Base-by-base conservation (phyloP, 2,797 vertebrate genomes). In the Sebastolobus alascanus region DNA sequence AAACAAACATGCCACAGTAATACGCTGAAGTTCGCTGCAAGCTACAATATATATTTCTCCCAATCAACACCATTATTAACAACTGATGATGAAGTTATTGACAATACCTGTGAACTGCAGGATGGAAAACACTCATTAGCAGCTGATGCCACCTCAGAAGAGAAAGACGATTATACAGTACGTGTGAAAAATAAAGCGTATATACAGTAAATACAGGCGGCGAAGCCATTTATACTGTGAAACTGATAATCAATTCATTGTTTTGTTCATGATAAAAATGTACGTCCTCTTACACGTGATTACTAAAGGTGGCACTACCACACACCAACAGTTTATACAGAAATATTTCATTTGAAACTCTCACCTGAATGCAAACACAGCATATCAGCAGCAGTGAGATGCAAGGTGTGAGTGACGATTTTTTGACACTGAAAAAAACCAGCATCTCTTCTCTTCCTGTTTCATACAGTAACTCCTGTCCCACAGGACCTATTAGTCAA, bases 401-500 rank as follows among this genome's bases (percentile, higher is more conserved):
- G 43, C 27, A 37, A 85, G 84, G 84, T 87, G 83, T 82, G 73
- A 84, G 52, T 66, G 87, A 82, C 73, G 77, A 60, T 82, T 88
- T 68, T 52, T 50, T 78, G 74, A 38, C 54, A 16, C 67, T 55
- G 66, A 31, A 72, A 59, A 83, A 73, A 91, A 68, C 22, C 59
- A 60, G 38, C 84, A 70, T 46, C 81, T 13, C 25, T 43, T 52
- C 79, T 50, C 71, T 83, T 84, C 80, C 80, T 83, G 73, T 84
- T 86, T 78, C 40, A 77, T 68, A 68, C 61, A 16, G 55, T 27
- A 38, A 43, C 77, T 77, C 33, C 65, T 22, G 52, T 92, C 93
- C 92, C 94, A 40, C 43, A 84, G 94, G 95, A 90, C 93, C 95
- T 92, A 95, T 96, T 96, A 96, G 95, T 91, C 94, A 93, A 94